Base-by-base conservation (phyloP, 2,888 invertebrate genomes). In the Lochmaea crataegi region DNA sequence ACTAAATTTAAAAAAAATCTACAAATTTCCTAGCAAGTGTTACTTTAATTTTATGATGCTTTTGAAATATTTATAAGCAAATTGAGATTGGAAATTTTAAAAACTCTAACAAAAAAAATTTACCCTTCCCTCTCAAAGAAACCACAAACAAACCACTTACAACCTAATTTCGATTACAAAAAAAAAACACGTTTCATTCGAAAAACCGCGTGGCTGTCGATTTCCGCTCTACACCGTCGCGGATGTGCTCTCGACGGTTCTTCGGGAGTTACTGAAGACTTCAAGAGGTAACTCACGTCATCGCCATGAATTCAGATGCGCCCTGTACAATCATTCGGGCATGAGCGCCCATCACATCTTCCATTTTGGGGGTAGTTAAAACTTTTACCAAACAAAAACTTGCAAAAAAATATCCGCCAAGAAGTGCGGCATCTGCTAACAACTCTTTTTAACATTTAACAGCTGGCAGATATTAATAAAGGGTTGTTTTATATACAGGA, bases 261-360 rank as follows among this genome's bases (percentile, higher is more conserved):
- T 68, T 76, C 80, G 78, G 80, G 79, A 81, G 76, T 78, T 73
- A 76, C 75, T 76, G 66, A 71, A 67, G 57, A 32, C 16, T 48
- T 65, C 22, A 64, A n/a, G 75, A 69, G 48, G 68, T 73, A 74
- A 68, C 57, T 74, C 74, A 74, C 74, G 57, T 68, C 72, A 68
- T 65, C 72, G 68, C 65, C 68, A 73, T 73, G 71, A 76, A 68
- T 75, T 77, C 79, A 76, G 77, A 79, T 79, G 78, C 79, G 79
- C 79, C 76, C 77, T 77, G 79, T 76, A 74, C 77, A 73, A 77
- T 74, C 42, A 42, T 56, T 58, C 61, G 5, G 18, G 38, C 42
- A 42, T 42, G 16, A 61, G 61, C 61, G 61, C 18, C 42, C 18
- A 61, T 10, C 1, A 42, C 42, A 12, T 10, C 42, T 42, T 42